These are phyloP conservation scores for Eristalinus sepulchralis DNA, from an alignment of 2,888 invertebrate genomes.

Conservation along the genomic window DNA sequence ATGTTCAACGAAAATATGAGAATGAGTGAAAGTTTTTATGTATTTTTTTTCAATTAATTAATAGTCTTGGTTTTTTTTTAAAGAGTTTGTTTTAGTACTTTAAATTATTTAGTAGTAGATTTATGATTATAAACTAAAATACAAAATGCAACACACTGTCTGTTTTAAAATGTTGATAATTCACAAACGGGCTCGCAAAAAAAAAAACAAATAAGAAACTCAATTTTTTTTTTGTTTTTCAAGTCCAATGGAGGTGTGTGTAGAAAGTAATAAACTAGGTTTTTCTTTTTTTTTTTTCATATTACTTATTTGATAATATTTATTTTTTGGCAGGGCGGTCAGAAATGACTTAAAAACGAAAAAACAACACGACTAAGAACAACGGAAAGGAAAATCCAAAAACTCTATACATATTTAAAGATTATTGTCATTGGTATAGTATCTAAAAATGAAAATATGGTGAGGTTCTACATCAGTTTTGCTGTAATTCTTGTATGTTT, in stretches of 20 bases:
- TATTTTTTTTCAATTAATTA: background rate
- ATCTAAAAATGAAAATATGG: background rate
- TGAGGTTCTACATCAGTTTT: constrained; percentile 13
- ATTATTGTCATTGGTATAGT: background rate
- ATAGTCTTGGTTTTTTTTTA: background rate
- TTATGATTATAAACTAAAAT: background rate
- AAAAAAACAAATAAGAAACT: background rate
- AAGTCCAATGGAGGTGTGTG: constrained; percentile 13
- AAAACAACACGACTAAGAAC: background rate
- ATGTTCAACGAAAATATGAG: constrained; percentile 65
- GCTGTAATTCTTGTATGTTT: background rate
- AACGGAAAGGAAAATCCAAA: background rate
- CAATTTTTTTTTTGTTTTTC: background rate
- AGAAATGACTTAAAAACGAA: constrained; percentile 8
- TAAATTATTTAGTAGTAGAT: background rate
- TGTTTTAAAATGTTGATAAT: background rate
- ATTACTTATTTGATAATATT: background rate
- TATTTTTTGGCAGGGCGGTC: background rate
- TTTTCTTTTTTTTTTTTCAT: background rate
- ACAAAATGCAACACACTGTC: background rate
- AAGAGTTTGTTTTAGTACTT: constrained; percentile 20
- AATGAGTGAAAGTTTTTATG: constrained; percentile 64
- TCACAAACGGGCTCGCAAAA: background rate
- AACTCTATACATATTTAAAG: background rate
- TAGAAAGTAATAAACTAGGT: background rate